phyloP scores from a whole-genome alignment of 1,140 invertebrate species.

The Nylanderia fulva region DNA sequence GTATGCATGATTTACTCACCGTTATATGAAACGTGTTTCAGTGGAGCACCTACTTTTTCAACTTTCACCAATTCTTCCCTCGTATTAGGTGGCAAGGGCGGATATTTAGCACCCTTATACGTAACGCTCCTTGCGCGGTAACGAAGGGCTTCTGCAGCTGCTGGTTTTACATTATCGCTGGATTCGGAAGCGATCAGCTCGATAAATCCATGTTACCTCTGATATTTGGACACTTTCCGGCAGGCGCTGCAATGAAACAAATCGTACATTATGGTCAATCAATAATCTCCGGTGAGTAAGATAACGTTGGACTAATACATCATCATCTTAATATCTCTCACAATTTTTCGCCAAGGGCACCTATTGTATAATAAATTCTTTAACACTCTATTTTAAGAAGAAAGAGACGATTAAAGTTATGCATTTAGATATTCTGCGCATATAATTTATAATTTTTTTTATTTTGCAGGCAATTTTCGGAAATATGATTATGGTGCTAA shows the following conservation, averaged over 20 bases:
- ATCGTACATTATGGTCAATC: conserved; percentile 88
- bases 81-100: conserved; percentile 80
- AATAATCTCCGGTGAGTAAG: conserved; percentile 80
- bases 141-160: conserved; percentile 80
- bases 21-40: conserved; percentile 75
- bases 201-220: conserved; percentile 86
- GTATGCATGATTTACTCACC: conserved; percentile 53
- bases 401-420: neutral
- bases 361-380: neutral
- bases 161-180: conserved; percentile 82
- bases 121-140: conserved; percentile 80
- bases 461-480: conserved; percentile 82
- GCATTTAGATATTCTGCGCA: neutral
- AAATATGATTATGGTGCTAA: conserved; percentile 86
- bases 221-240: conserved; percentile 90
- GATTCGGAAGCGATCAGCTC: conserved; percentile 84
- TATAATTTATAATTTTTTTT: conserved; percentile 9
- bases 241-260: conserved; percentile 90
- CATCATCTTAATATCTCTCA: neutral
- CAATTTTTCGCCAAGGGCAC: neutral
- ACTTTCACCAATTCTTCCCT: conserved; percentile 83
- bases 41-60: conserved; percentile 83
- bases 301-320: neutral
- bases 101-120: conserved; percentile 79
- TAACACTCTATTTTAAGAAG: neutral